These are phyloP conservation scores for Holotrichia oblita DNA, from an alignment of 1,140 invertebrate species.

Conservation along the genomic window DNA sequence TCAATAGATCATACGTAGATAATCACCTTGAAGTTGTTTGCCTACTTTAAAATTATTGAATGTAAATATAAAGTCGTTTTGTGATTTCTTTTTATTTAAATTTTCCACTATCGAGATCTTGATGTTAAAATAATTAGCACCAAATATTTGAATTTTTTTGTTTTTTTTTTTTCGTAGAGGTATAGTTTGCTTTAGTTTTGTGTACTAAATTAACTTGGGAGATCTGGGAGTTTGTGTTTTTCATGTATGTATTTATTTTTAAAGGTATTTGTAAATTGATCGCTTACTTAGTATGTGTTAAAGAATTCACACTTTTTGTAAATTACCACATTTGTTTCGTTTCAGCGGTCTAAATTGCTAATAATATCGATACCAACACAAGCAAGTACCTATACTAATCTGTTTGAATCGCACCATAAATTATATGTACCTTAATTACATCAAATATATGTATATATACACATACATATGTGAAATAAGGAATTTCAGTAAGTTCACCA, in stretches of 20 bases:
- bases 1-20: conserved; percentile 5
- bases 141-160: background rate
- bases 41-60: conserved; percentile 7
- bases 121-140: conserved; percentile 30
- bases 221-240: background rate
- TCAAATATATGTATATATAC: no score
- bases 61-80: conserved; percentile 16
- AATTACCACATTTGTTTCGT: no score
- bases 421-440: no score
- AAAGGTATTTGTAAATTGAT: background rate
- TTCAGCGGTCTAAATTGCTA: no score
- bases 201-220: conserved; percentile 11
- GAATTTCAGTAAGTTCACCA: no score
- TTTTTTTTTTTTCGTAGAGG: background rate
- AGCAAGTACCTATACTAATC: no score
- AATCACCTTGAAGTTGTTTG: conserved; percentile 32
- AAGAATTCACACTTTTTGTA: no score
- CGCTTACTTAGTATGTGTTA: no score
- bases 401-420: no score
- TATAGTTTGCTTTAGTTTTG: background rate
- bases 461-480: no score
- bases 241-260: background rate
- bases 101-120: conserved; percentile 5
- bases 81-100: background rate
- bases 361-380: no score